A percentile compares a stretch with the other conserved stretches of the same genome.
phyloP scores from a whole-genome alignment of 2,113 vertebrate species.

The Oncorhynchus clarkii region DNA sequence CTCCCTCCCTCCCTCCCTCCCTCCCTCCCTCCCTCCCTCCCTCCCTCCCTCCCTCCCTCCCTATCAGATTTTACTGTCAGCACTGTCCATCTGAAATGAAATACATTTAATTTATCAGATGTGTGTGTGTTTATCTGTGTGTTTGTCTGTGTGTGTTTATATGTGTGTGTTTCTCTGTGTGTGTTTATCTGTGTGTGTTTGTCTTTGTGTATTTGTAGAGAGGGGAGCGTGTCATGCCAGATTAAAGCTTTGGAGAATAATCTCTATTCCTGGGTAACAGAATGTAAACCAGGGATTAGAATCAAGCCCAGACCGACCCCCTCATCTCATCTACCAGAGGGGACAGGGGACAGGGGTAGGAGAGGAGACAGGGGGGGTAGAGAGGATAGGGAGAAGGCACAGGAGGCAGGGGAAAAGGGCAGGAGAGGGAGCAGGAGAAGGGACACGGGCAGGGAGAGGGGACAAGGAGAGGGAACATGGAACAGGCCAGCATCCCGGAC shows the following conservation, averaged over 20 bases:
- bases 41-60: not conserved
- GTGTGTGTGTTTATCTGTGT: no score
- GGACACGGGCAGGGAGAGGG: not conserved
- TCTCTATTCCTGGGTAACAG: conserved; percentile 44
- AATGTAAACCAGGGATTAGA: conserved; percentile 47
- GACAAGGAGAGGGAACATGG: not conserved
- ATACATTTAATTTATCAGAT: conserved; percentile 52
- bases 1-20: no score
- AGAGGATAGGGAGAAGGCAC: not conserved
- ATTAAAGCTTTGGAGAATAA: conserved; percentile 54
- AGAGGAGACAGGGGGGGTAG: not conserved
- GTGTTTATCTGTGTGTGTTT: no score
- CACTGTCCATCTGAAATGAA: conserved; percentile 53
- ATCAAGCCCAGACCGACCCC: not conserved
- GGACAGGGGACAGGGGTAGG: no score
- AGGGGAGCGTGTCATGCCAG: conserved; percentile 35
- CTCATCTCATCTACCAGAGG: not conserved
- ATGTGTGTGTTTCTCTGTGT: no score
- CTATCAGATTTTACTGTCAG: conserved; percentile 49
- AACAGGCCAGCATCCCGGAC: not conserved
- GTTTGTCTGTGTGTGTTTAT: no score
- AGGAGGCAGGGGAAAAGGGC: no score
- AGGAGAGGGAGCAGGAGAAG: not conserved
- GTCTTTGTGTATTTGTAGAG: not conserved
- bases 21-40: not conserved